Conservation (phyloP, 2,113 vertebrate species). For the Suncus etruscus region DNA sequence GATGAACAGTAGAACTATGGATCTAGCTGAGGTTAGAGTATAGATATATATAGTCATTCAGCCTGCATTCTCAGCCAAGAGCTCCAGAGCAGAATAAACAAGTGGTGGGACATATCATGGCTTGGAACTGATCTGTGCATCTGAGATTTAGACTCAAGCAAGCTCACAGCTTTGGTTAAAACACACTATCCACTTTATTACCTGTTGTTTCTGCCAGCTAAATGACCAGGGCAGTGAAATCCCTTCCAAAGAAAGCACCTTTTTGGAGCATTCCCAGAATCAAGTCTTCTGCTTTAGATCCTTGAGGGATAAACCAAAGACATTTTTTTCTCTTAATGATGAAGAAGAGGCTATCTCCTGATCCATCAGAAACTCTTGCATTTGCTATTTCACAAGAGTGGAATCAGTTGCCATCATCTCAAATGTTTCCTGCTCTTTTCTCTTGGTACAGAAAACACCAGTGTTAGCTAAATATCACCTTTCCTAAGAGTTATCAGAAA, state of each 20-base stretch:
- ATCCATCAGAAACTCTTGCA: background rate
- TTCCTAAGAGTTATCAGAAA: constrained; percentile 9
- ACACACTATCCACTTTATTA: constrained; percentile 56
- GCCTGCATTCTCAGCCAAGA: background rate
- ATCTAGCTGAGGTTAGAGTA: constrained; percentile 21
- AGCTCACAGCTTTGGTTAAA: constrained; percentile 21
- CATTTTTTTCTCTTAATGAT: constrained; percentile 31
- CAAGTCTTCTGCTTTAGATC: background rate
- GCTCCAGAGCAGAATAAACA: background rate
- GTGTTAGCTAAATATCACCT: constrained; percentile 44
- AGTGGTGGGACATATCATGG: background rate
- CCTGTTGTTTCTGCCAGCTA: constrained; percentile 1
- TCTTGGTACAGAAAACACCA: background rate
- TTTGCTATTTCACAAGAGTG: background rate
- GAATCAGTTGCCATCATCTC: constrained; percentile 20
- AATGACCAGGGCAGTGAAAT: constrained; percentile 17
- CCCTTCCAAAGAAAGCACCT: constrained; percentile 39
- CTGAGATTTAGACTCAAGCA: constrained; percentile 44
- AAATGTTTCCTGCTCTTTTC: background rate
- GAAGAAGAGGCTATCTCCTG: constrained; percentile 13
- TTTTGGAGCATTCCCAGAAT: background rate
- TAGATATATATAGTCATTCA: constrained; percentile 46
- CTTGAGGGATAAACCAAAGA: constrained; percentile 24
- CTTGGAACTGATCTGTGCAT: background rate
- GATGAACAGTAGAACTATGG: constrained; percentile 1